Base-by-base conservation (phyloP, 2,113 vertebrate species). In the Rhynchopsitta pachyrhyncha region DNA sequence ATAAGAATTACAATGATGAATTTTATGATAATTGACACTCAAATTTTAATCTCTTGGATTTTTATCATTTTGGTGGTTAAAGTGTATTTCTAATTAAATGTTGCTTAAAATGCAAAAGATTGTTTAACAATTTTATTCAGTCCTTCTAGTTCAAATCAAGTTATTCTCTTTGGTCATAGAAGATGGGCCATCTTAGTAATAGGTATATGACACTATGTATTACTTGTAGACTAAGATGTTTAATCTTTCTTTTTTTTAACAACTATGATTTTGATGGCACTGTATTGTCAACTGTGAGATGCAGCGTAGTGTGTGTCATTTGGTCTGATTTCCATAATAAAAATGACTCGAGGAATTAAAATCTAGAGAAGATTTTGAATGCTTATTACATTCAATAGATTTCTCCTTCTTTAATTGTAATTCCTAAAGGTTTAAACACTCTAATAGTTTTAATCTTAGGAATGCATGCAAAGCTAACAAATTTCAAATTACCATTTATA, bases 11-110 rank as follows among this genome's bases (percentile, higher is more conserved):
- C 99, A 99, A 99, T 99, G 99, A 99, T 99, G 99, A 99, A 99
- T 99, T 99, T 99, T 99, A 99, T 99, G 99, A 99, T 99, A 99
- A 99, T 99, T 99, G 99, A 98, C 98, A 99, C 98, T 99, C 99
- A 99, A 99, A 99, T 99, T 99, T 98, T 98, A 98, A 99, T 99
- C 99, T 97, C 97, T 93, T 97, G 97, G 98, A 99, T 98, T 99
- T 99, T 98, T 99, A 99, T 99, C 98, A 98, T 99, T 99, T 98
- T 97, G 98, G 97, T 98, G 98, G 98, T 98, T 98, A 98, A 98
- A 99, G 98, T 97, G 98, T 97, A 98, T 99, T 99, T 99, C 99
- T 99, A 99, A 99, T 99, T 99, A 98, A 98, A 98, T 99, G 98
- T 99, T 99, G 98, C 98, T 99, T 98, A 98, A 98, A 99, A 99